Evolutionary conservation across 1,140 invertebrate species (phyloP).

Genomic region (Hesperophylax magnus): DNA sequence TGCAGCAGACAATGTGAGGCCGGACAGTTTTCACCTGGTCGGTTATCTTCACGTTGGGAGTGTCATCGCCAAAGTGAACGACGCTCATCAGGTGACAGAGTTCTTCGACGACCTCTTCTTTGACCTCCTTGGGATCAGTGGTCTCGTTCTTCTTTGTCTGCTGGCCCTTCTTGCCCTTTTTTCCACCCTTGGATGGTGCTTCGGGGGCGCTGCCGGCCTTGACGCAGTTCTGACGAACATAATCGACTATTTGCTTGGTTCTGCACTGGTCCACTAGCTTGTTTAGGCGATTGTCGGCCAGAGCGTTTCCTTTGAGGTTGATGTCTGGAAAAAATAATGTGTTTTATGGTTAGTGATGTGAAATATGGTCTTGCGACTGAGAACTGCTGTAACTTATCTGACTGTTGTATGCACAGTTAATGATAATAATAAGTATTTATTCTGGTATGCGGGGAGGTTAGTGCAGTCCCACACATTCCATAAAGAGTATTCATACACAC

Average conservation of each 20-base stretch:
- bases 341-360: no score
- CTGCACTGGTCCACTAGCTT: slow-evolving; percentile 81
- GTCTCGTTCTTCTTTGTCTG: slow-evolving; percentile 57
- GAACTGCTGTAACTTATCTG: no score
- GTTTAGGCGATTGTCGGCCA: slow-evolving; percentile 79
- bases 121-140: slow-evolving; percentile 55
- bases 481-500: no score
- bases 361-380: no score
- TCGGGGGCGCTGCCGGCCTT: slow-evolving; percentile 63
- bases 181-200: slow-evolving; percentile 59
- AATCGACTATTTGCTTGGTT: slow-evolving; percentile 79
- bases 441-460: no score
- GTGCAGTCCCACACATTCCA: no score
- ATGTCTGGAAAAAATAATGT: slow-evolving; percentile 65
- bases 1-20: slow-evolving; percentile 81
- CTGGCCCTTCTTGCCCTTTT: slow-evolving; percentile 64
- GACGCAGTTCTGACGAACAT: slow-evolving; percentile 76
- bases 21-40: slow-evolving; percentile 74
- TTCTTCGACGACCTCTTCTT: slow-evolving; percentile 57
- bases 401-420: no score
- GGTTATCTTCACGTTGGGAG: slow-evolving; percentile 70
- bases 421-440: no score
- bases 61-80: slow-evolving; percentile 72
- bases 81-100: slow-evolving; percentile 64
- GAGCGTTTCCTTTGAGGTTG: slow-evolving; percentile 79